These are phyloP conservation scores for Melanostigma gelatinosum DNA, from an alignment of 2,113 vertebrate species.

Conservation along the genomic window DNA sequence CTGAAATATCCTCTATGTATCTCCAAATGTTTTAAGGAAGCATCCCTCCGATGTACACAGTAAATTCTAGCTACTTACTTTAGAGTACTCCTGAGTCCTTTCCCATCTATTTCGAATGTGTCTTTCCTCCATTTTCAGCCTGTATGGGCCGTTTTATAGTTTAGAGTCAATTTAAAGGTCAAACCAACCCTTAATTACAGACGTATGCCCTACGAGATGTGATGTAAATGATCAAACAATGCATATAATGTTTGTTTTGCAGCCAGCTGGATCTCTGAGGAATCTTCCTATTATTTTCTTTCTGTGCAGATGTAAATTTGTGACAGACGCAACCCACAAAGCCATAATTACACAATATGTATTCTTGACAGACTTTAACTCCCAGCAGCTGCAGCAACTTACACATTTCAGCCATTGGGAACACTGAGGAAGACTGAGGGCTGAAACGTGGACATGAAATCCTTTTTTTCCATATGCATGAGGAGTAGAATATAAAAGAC, in stretches of 20 bases:
- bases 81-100: not conserved
- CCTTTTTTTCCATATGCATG: not conserved
- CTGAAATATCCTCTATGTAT: not conserved
- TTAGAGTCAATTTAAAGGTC: constrained; percentile 4
- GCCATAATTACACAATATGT: not conserved
- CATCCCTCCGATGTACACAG: not conserved
- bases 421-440: not conserved
- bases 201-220: not conserved
- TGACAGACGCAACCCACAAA: not conserved
- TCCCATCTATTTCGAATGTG: not conserved
- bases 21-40: not conserved
- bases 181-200: not conserved
- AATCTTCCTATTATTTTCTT: not conserved
- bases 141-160: not conserved
- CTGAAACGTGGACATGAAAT: not conserved
- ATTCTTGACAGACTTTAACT: not conserved
- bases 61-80: not conserved
- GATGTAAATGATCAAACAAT: not conserved
- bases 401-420: not conserved
- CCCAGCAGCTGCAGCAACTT: not conserved
- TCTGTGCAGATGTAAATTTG: not conserved
- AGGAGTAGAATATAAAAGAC: not conserved
- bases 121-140: not conserved
- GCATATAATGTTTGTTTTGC: not conserved
- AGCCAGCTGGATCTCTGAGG: not conserved